phyloP scores from a whole-genome alignment of 1,140 invertebrate species.

The Drosophila pruinosa region DNA sequence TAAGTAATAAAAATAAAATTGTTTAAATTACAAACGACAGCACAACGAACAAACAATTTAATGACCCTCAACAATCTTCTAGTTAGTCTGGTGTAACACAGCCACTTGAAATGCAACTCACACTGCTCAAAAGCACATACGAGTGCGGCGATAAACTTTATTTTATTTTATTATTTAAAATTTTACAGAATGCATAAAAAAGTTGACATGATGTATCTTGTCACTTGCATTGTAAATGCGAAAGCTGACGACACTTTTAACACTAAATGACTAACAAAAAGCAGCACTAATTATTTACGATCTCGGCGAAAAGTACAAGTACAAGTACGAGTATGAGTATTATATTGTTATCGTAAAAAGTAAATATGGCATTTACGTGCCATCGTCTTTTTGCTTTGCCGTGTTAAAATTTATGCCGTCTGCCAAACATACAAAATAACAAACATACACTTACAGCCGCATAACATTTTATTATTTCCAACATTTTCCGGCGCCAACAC shows the following conservation, averaged over 20 bases:
- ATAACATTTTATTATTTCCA: slow-evolving; percentile 52
- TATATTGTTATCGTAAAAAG: slow-evolving; percentile 63
- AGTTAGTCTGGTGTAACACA: neutral
- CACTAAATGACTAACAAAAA: slow-evolving; percentile 19
- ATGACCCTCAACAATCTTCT: neutral
- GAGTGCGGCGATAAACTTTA: slow-evolving; percentile 28
- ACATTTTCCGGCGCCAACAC: slow-evolving; percentile 47
- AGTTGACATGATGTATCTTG: slow-evolving; percentile 23
- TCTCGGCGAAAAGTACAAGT: slow-evolving; percentile 17
- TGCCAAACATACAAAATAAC: slow-evolving; percentile 18
- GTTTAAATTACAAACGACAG: slow-evolving; percentile 5
- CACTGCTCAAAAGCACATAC: slow-evolving; percentile 1
- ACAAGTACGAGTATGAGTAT: slow-evolving; percentile 28
- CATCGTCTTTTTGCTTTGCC: slow-evolving; percentile 14
- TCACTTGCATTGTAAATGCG: neutral
- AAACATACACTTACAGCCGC: slow-evolving; percentile 15
- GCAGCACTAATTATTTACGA: slow-evolving; percentile 73
- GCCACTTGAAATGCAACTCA: neutral
- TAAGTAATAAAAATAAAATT: slow-evolving; percentile 15
- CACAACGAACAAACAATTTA: neutral
- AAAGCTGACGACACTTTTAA: slow-evolving; percentile 8
- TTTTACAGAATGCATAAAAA: slow-evolving; percentile 49
- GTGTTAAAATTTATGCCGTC: slow-evolving; percentile 42
- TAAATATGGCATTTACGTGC: slow-evolving; percentile 59
- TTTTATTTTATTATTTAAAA: slow-evolving; percentile 54